Conservation (phyloP, 2,797 vertebrate species). For the Phrynocephalus forsythii region DNA sequence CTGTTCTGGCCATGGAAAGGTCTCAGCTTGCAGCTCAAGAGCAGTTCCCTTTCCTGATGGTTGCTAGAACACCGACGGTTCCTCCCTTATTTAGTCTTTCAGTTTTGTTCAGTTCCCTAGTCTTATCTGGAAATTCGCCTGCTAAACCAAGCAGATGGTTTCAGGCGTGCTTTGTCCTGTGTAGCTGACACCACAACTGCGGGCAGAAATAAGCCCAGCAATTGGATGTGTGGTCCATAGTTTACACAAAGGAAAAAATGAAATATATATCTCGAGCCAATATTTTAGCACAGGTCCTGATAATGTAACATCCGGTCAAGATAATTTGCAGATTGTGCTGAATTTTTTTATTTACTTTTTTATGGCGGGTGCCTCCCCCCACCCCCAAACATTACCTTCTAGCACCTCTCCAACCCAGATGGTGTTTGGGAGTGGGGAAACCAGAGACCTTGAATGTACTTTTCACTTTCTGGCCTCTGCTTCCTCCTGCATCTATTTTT, state of each 20-base stretch:
- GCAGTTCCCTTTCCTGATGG: conserved; percentile 10
- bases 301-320: too few relatives aligned
- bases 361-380: too few relatives aligned
- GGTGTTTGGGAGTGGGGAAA: too few relatives aligned
- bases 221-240: too few relatives aligned
- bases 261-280: background rate
- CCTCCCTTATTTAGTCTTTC: background rate
- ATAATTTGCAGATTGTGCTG: too few relatives aligned
- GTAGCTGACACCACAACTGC: background rate
- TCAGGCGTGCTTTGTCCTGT: background rate
- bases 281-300: too few relatives aligned
- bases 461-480: too few relatives aligned
- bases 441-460: too few relatives aligned
- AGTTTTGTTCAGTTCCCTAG: background rate
- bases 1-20: conserved; percentile 1
- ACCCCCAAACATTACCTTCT: too few relatives aligned
- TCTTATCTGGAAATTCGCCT: background rate
- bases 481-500: too few relatives aligned
- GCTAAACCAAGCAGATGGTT: background rate
- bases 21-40: background rate
- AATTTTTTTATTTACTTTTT: too few relatives aligned
- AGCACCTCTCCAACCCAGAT: too few relatives aligned
- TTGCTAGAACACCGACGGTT: conserved; percentile 1
- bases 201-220: background rate
- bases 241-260: background rate